Evolutionary conservation across 1,140 invertebrate genomes (phyloP).

Genomic region (Zaprionus camerounensis): DNA sequence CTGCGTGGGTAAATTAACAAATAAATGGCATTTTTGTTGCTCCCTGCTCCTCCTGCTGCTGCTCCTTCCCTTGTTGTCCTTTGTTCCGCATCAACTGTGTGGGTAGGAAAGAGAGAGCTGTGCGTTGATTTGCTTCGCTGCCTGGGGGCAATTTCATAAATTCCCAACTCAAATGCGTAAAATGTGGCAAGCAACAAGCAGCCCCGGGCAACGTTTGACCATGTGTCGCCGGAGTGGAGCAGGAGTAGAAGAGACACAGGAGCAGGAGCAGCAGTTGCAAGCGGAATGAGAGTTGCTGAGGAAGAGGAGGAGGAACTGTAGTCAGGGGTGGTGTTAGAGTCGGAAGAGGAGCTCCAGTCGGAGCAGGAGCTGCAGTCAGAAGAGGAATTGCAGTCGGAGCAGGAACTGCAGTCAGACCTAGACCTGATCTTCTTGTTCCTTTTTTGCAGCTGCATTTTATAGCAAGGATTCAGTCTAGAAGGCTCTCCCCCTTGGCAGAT

Average conservation of each 20-base stretch:
- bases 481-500: not conserved
- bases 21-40: constrained; percentile 73
- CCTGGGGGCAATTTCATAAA: constrained; percentile 76
- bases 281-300: not conserved
- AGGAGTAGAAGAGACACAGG: not conserved
- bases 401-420: not conserved
- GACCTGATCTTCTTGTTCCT: not conserved
- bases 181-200: constrained; percentile 57
- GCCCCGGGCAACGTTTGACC: constrained; percentile 34
- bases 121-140: constrained; percentile 60
- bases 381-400: too few relatives aligned
- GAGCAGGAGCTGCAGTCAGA: not conserved
- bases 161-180: constrained; percentile 71
- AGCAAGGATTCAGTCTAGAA: not conserved
- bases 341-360: not conserved
- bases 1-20: constrained; percentile 80
- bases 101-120: constrained; percentile 3
- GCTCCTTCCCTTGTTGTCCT: constrained; percentile 10
- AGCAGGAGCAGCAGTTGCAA: not conserved
- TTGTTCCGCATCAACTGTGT: constrained; percentile 40
- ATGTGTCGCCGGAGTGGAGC: not conserved
- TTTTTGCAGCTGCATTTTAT: constrained; percentile 62
- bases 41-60: not conserved
- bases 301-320: not conserved
- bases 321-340: not conserved